Base-by-base conservation (phyloP, 2,888 invertebrate genomes). In the Caenorhabditis angaria region DNA sequence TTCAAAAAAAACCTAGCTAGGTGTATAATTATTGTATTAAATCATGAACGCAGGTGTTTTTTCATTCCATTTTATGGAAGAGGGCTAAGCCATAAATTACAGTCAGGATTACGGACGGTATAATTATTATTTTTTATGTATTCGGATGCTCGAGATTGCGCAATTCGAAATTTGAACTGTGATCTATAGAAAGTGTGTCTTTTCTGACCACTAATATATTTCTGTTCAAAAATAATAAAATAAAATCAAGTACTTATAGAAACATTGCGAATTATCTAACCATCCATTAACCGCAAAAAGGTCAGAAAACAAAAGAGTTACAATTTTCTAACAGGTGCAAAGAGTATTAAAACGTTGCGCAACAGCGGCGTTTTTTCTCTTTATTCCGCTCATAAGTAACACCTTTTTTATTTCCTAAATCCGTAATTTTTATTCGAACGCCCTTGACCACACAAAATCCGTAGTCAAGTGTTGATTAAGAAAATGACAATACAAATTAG, bases 401-500 rank as follows among this genome's bases (percentile, higher is more conserved):
- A 32, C 32, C 10, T 32, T 32, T 32, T 10, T 32, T 32, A 5
- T 32, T 32, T 32, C 10, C 10, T 10, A 8, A 8, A 5, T 32
- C 10, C 5, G 41, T 41, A 12, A 18, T 14, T 14, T 41, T 14
- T 41, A 12, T 41, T 41, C 41, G 41, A 41, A 41, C 41, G 41
- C 41, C 41, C 41, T 41, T 41, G 41, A 41, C 41, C 41, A 14
- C 18, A 14, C 18, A 41, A 60, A 60, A 63, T n/a, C n/a, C n/a
- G n/a, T n/a, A 68, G 68, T 68, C 68, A 68, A 68, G 68, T 68
- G 60, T 60, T 41, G 41, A 41, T 41, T 41, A 41, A 41, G 41
- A 41, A 41, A 41, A 63, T 63, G 68, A 68, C 63, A 68, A 68
- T 68, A 68, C 68, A 68, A 68, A 68, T 68, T 68, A 68, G 68